Conservation (phyloP, 2,113 vertebrate genomes). For the Aphelocoma coerulescens region DNA sequence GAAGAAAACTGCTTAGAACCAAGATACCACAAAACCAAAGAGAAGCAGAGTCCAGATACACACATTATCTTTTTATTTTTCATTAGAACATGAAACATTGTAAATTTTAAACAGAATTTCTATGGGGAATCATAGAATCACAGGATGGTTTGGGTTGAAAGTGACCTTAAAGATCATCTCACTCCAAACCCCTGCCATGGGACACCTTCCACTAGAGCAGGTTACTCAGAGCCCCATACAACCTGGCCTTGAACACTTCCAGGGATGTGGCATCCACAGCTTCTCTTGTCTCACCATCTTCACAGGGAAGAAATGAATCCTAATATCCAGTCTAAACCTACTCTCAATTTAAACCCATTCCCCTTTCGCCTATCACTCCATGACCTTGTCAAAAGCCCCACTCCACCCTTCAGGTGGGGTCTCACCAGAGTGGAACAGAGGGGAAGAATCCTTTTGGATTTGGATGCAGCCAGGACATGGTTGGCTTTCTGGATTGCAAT, state of each 20-base stretch:
- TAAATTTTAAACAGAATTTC: neutral
- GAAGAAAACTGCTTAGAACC: neutral
- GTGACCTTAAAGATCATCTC: neutral
- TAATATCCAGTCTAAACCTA: neutral
- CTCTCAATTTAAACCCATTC: neutral
- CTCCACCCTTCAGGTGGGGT: neutral
- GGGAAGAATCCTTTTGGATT: neutral
- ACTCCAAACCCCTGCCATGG: neutral
- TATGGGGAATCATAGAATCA: neutral
- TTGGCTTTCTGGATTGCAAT: neutral
- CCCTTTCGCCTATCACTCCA: too few relatives aligned
- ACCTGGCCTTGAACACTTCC: neutral
- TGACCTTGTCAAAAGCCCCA: neutral
- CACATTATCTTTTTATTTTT: neutral
- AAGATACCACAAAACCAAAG: neutral
- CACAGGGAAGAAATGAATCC: neutral
- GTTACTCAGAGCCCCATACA: neutral
- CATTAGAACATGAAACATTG: neutral
- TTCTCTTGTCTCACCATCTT: neutral
- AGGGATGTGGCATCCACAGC: neutral
- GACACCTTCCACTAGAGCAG: rapidly evolving
- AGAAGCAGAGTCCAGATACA: neutral
- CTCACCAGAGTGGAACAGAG: neutral
- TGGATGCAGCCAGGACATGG: neutral
- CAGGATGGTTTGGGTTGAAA: neutral